Base-by-base conservation (phyloP, 2,113 vertebrate species). In the Notothenia coriiceps region DNA sequence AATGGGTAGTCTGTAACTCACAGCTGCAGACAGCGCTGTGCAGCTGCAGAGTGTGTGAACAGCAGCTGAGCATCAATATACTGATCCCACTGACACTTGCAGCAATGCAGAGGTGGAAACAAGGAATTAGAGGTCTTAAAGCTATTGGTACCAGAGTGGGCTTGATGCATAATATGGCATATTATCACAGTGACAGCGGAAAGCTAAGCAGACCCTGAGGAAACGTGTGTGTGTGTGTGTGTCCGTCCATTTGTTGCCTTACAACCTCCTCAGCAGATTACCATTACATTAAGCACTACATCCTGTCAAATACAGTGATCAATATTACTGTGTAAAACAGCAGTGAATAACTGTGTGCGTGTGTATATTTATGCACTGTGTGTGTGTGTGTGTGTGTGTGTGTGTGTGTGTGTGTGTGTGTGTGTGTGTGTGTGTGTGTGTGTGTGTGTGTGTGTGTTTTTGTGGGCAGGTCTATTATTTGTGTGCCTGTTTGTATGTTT, bases 131-230 rank as follows among this genome's bases (percentile, higher is more conserved):
- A 10, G 60, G n/a, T 17, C 33, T 61, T 18, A 43, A 46, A 65
- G n/a, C 66, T 49, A 57, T 29, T 66, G 69, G 74, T 57, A 72
- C 65, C 64, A 46, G 60, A 46, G 59, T 74, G 73, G 59, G 73
- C 69, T 86, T 90, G 83, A 89, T 85, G 83, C 81, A 75, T 84
- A 71, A 92, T 91, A 90, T 88, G 78, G 80, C 67, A 88, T 86
- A 90, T 93, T 80, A 91, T 92, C 67, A 89, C 79, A 33, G 51
- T 87, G 73, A 75, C 65, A 62, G 64, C 18, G 10, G 59, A 76
- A 54, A 76, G 81, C 74, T 89, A 88, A 91, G 84, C 81, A 84
- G 84, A 84, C 92, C 85, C 87, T 57, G 7, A 77, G 87, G 92
- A 89, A 59, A 49, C 84, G 70, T 62, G 65, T 35, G 66, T 51